phyloP scores from a whole-genome alignment of 2,888 invertebrate species.

The Ennomos quercinarius region DNA sequence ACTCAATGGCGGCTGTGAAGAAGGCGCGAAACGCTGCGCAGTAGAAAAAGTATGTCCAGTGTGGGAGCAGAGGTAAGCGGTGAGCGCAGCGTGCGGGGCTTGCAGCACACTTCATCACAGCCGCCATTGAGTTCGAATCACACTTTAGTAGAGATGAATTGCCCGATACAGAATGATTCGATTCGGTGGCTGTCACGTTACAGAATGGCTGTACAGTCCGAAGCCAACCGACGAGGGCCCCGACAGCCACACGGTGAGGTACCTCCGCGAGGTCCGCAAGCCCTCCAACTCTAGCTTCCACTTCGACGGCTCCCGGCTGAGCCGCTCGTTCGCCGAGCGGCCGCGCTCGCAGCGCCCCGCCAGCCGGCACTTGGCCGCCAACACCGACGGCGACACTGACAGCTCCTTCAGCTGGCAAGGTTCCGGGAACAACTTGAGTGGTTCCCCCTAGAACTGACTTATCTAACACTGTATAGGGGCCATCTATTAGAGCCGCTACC shows the following conservation, averaged over 20 bases:
- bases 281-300: slow-evolving; percentile 78
- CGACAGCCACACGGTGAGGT: slow-evolving; percentile 80
- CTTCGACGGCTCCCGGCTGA: slow-evolving; percentile 68
- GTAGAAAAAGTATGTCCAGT: too few species aligned
- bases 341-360: slow-evolving; percentile 52
- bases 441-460: neutral
- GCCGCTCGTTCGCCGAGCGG: slow-evolving; percentile 57
- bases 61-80: too few species aligned
- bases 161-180: too few species aligned
- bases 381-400: slow-evolving; percentile 73
- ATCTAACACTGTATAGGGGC: too few species aligned
- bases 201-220: slow-evolving; percentile 82
- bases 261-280: slow-evolving; percentile 72
- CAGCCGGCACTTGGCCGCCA: slow-evolving; percentile 51
- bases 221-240: slow-evolving; percentile 55
- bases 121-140: too few species aligned
- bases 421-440: slow-evolving; percentile 50
- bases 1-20: too few species aligned
- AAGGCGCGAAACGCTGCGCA: too few species aligned
- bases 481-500: too few species aligned
- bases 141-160: too few species aligned
- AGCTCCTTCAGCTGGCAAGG: slow-evolving; percentile 80
- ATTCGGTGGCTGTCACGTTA: neutral
- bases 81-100: too few species aligned
- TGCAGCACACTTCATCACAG: too few species aligned